Evolutionary conservation across 2,888 invertebrate species (phyloP).

Genomic region (Ennomos erosarius): DNA sequence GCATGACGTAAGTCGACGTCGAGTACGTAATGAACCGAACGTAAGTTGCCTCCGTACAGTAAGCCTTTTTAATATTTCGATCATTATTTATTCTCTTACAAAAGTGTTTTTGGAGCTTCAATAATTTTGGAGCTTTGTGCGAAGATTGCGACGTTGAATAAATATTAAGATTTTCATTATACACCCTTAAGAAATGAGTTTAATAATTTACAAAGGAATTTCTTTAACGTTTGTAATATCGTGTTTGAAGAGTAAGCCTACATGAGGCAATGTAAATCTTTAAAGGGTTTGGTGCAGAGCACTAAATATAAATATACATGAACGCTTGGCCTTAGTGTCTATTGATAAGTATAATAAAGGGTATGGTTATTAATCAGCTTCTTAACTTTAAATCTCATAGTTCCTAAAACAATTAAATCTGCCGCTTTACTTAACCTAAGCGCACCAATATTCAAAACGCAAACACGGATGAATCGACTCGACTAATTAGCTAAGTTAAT

Average conservation of each 20-base stretch:
- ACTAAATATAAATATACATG: constrained; percentile 1
- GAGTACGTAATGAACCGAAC: constrained; percentile 67
- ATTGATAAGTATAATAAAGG: no score
- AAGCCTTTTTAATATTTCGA: constrained; percentile 49
- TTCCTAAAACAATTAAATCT: no score
- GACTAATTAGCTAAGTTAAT: constrained; percentile 61
- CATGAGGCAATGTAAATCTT: constrained; percentile 18
- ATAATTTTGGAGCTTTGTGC: constrained; percentile 41
- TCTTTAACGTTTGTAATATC: constrained; percentile 35
- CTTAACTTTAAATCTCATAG: no score
- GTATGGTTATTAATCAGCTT: no score
- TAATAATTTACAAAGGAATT: constrained; percentile 40
- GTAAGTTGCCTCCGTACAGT: constrained; percentile 47
- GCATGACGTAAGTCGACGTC: constrained; percentile 73
- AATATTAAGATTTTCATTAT: constrained; percentile 42
- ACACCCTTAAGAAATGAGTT: constrained; percentile 38
- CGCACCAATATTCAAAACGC: no score
- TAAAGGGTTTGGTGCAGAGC: constrained; percentile 12
- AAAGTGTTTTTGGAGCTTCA: constrained; percentile 38
- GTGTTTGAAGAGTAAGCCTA: constrained; percentile 22
- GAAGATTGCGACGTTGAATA: constrained; percentile 35
- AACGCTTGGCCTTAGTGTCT: no score
- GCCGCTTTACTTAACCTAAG: no score
- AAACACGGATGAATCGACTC: constrained; percentile 51
- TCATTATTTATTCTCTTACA: constrained; percentile 46